Percentiles rank a stretch among this genome's conserved stretches.
These are phyloP conservation scores for Lichenostomus cassidix DNA, from an alignment of 2,113 vertebrate genomes.

Conservation along the genomic window DNA sequence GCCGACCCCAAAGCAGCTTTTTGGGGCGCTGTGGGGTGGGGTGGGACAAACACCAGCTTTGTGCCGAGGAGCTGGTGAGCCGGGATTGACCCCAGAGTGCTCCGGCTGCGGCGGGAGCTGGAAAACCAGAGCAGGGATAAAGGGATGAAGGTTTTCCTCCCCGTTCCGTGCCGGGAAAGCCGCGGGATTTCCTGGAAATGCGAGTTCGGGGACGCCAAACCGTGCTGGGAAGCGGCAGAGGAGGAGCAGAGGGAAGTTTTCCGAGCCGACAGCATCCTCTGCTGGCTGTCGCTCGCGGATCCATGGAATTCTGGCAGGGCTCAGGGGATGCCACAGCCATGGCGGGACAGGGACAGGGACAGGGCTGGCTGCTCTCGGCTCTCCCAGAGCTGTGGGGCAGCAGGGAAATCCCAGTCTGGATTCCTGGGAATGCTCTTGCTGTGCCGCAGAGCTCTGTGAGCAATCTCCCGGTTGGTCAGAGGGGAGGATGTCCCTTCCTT, in stretches of 20 bases:
- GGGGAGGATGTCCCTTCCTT: background rate
- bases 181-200: background rate
- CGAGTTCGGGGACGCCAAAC: background rate
- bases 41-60: too few relatives aligned
- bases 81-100: background rate
- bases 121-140: too few relatives aligned
- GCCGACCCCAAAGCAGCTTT: background rate
- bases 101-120: background rate
- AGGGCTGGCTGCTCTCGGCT: background rate
- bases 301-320: fast-evolving
- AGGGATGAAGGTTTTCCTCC: background rate
- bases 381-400: background rate
- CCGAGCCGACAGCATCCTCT: slow-evolving; percentile 32
- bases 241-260: background rate
- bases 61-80: background rate
- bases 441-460: too few relatives aligned
- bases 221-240: background rate
- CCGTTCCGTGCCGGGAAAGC: background rate
- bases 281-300: background rate
- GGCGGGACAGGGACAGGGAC: fast-evolving
- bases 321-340: background rate
- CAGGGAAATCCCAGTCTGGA: background rate
- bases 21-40: background rate
- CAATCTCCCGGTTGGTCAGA: fast-evolving
- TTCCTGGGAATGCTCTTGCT: background rate